Percentiles rank a stretch among this genome's conserved stretches.
phyloP scores from a whole-genome alignment of 2,888 invertebrate species.

The Tenthredo mesomela region DNA sequence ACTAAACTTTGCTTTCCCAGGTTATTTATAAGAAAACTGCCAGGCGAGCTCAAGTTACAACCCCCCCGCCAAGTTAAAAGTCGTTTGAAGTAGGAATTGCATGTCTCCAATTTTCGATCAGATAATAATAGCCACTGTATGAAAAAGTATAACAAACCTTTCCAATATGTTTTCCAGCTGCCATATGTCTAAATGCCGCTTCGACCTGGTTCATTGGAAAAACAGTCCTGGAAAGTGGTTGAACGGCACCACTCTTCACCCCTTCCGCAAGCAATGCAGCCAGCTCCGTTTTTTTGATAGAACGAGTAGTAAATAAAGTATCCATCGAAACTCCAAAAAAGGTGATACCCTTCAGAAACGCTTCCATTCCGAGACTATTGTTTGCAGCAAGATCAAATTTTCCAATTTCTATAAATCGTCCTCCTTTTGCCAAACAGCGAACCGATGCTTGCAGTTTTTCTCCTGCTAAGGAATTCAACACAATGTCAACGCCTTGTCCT shows the following conservation, averaged over 20 bases:
- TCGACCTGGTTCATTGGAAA: constrained; percentile 85
- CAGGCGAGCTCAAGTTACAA: too few relatives aligned
- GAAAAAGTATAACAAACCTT: constrained; percentile 79
- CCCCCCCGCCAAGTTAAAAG: neutral
- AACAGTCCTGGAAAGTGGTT: constrained; percentile 84
- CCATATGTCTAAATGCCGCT: constrained; percentile 85
- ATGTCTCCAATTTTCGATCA: neutral
- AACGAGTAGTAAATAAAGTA: constrained; percentile 80
- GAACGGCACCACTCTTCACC: constrained; percentile 84
- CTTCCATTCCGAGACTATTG: constrained; percentile 82
- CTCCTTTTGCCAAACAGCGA: constrained; percentile 81
- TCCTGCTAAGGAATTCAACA: constrained; percentile 83
- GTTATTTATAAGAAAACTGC: too few relatives aligned
- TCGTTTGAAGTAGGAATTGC: neutral
- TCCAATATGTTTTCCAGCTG: constrained; percentile 89
- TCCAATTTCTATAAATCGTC: constrained; percentile 92
- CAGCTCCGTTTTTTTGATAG: constrained; percentile 79
- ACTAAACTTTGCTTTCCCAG: too few relatives aligned
- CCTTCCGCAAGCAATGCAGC: constrained; percentile 82
- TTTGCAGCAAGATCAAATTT: constrained; percentile 90
- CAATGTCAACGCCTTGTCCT: neutral
- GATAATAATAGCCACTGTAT: neutral
- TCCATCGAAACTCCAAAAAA: constrained; percentile 91
- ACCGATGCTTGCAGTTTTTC: constrained; percentile 90
- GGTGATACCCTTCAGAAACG: constrained; percentile 85